Percentiles rank a stretch among this genome's conserved stretches.
Conservation (phyloP, 2,797 vertebrate genomes). For the Eutrigla gurnardus region DNA sequence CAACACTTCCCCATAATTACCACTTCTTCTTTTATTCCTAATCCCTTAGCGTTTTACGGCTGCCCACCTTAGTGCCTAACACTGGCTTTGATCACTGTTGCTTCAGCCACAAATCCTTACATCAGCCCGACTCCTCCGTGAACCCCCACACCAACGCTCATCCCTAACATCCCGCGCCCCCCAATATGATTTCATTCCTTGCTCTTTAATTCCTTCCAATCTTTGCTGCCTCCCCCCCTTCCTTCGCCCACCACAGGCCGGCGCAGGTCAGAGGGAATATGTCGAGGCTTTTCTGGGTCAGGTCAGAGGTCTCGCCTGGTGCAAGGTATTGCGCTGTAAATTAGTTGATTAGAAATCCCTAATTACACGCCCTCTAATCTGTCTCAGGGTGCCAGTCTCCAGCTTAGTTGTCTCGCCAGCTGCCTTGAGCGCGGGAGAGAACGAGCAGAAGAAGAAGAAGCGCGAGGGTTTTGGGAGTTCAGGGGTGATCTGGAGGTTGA, state of each 20-base stretch:
- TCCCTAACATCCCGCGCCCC: neutral
- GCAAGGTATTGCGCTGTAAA: slow-evolving; percentile 83
- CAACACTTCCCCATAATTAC: slow-evolving; percentile 20
- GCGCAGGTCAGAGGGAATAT: slow-evolving; percentile 48
- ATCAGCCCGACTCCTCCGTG: neutral
- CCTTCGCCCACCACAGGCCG: neutral
- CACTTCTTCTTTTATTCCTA: slow-evolving; percentile 22
- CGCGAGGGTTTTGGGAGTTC: slow-evolving; percentile 10
- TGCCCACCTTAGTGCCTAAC: neutral
- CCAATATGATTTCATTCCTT: slow-evolving; percentile 27
- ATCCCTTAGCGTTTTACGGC: neutral
- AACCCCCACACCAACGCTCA: neutral
- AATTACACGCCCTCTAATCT: slow-evolving; percentile 86
- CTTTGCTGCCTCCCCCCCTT: neutral
- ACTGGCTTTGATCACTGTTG: neutral
- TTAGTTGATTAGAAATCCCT: slow-evolving; percentile 90
- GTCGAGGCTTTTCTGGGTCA: slow-evolving; percentile 61
- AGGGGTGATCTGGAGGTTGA: slow-evolving; percentile 12
- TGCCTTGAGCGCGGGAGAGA: slow-evolving; percentile 49
- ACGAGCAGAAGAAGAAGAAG: slow-evolving; percentile 23
- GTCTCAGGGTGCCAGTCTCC: slow-evolving; percentile 73
- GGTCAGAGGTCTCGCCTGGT: slow-evolving; percentile 67
- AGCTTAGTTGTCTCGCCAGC: slow-evolving; percentile 78
- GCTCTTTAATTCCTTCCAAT: slow-evolving; percentile 26
- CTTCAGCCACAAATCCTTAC: neutral